Conservation (phyloP, 2,797 vertebrate species). For the Sternotherus odoratus region DNA sequence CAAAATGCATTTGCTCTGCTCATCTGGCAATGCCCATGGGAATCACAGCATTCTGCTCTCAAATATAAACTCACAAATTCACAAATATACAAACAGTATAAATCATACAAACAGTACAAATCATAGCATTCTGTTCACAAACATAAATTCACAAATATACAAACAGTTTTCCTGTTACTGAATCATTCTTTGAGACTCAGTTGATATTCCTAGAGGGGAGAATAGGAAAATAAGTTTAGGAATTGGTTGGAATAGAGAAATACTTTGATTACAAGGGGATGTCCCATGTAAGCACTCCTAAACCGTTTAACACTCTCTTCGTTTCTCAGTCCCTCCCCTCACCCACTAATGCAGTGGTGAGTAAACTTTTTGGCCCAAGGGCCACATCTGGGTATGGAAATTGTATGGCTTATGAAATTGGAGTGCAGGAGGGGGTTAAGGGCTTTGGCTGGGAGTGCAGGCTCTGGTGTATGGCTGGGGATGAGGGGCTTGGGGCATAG, state of each 20-base stretch:
- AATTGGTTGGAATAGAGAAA: conserved; percentile 36
- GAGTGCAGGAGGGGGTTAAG: too few relatives aligned
- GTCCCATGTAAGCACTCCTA: neutral
- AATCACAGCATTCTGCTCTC: neutral
- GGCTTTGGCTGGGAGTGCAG: too few relatives aligned
- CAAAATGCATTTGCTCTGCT: neutral
- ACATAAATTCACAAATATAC: too few relatives aligned
- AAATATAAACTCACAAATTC: too few relatives aligned
- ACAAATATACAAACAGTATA: too few relatives aligned
- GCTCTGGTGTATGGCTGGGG: too few relatives aligned
- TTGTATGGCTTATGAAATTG: too few relatives aligned
- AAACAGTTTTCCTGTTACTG: neutral
- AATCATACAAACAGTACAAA: too few relatives aligned
- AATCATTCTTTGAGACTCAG: conserved; percentile 11
- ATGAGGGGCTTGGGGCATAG: too few relatives aligned
- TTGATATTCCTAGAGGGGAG: neutral
- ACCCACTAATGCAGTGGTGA: neutral
- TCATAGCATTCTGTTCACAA: neutral
- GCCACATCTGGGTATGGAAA: too few relatives aligned
- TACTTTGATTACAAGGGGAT: conserved; percentile 15
- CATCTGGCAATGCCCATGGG: neutral
- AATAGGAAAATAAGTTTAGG: conserved; percentile 8
- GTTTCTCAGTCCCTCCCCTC: neutral
- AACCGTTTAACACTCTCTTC: neutral
- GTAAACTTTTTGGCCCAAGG: neutral